Base-by-base conservation (phyloP, 2,113 vertebrate genomes). In the Strix uralensis region DNA sequence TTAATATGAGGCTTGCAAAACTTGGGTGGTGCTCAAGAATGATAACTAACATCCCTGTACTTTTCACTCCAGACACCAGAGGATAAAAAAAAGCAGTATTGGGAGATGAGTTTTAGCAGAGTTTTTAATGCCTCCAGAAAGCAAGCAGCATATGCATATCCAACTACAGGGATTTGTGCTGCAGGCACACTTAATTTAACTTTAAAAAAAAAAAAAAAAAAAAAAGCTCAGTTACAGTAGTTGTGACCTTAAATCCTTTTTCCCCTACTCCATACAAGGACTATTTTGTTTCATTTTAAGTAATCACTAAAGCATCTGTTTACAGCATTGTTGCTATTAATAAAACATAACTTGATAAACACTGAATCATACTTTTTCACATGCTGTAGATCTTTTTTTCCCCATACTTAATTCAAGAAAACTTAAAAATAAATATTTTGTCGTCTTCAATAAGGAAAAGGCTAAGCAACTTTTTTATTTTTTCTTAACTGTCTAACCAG, bases 271-370 rank as follows among this genome's bases (percentile, higher is more conserved):
- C 70, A 62, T 87, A 72, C 40, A 92, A 89, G 73, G 69, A 93
- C 23, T 90, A 90, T 88, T 95, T 73, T 87, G 47, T 72, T 91
- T 86, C 73, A 61, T 91, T 95, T 92, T 72, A 92, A 95, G 91
- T 52, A 94, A 97, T 78, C 49, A 54, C 83, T 91, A 79, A 97
- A 95, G 49, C 88, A 95, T 88, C 79, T 96, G 92, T 96, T 97
- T 96, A 96, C 88, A 96, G 77, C 90, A 84, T 81, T 88, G 91
- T 65, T 94, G 44, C 96, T 95, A 97, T 92, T 96, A 91, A 96
- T 92, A 96, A 96, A 93, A 22, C 19, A 72, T 74, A 88, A 92
- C 52, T 90, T 67, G 61, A 96, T 94, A 86, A 96, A 97, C 96
- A 94, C 34, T 92, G 90, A 96, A 81, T 96, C 86, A 92, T 63